Base-by-base conservation (phyloP, 2,113 vertebrate genomes). In the Silurus asotus region DNA sequence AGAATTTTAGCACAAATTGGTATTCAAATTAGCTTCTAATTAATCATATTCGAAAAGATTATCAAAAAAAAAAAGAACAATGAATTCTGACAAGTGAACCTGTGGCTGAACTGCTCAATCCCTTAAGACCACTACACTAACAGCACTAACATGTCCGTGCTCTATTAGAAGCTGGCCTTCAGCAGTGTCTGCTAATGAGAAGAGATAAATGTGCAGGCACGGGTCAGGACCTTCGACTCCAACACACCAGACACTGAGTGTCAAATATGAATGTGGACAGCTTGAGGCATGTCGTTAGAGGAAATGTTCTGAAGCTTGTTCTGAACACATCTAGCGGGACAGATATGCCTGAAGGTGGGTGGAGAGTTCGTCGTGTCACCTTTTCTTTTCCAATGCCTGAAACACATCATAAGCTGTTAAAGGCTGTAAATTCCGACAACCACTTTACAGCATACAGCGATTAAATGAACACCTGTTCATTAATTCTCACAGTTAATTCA, bases 111-210 rank as follows among this genome's bases (percentile, higher is more conserved):
- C 67, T 53, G 86, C 48, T 64, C 76, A 72, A 8, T 86, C 82
- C 82, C 64, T 25, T n/a, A 14, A 85, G 59, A 56, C 48, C 59
- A 13, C 13, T 5, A 51, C 64, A 28, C 58, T 58, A 87, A 45
- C 51, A 55, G 64, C 85, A 59, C 58, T 59, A 75, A 53, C 59
- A 72, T 8, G 17, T 58, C 23, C 55, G n/a, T n/a, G 8, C 13
- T 76, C 13, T 69, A 49, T 58, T 51, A 59, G 17, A 82, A 56
- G 45, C 65, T 65, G 23, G 28, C 13, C 25, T 84, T 86, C 55
- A 88, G 61, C 82, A 45, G 64, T 70, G n/a, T 61, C 64, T 82
- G 49, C 79, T 88, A 90, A 83, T 88, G 13, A 85, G 62, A 53
- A 56, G 37, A 55, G 11, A 85, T 70, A 85, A 61, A 82, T 0